Conservation (phyloP, 1,140 invertebrate species). For the Homarus americanus region DNA sequence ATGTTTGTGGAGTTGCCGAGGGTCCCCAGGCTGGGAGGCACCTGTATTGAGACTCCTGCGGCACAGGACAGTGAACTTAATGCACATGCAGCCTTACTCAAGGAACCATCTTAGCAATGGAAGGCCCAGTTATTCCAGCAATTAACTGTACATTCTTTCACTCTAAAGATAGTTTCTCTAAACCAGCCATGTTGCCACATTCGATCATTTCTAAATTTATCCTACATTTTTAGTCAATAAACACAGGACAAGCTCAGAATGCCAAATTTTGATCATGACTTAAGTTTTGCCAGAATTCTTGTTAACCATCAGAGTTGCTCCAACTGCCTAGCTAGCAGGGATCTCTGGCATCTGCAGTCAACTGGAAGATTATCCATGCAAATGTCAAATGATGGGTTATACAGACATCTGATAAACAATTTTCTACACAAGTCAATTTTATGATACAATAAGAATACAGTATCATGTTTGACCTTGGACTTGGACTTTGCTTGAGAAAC, state of each 20-base stretch:
- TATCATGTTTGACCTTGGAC: neutral
- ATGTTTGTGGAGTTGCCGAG: constrained; percentile 66
- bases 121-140: constrained; percentile 53
- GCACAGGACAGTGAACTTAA: constrained; percentile 65
- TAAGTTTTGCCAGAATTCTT: neutral
- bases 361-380: neutral
- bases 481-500: neutral
- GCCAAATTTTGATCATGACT: neutral
- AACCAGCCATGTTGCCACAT: neutral
- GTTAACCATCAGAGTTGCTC: neutral
- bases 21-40: constrained; percentile 72
- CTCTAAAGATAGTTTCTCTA: neutral
- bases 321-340: neutral
- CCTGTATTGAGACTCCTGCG: constrained; percentile 61
- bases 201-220: neutral
- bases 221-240: neutral
- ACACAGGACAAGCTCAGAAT: neutral
- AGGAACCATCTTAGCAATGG: constrained; percentile 49
- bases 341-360: neutral
- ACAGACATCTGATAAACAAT: neutral
- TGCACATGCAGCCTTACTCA: constrained; percentile 64
- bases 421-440: neutral
- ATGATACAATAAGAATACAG: neutral
- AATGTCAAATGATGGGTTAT: neutral
- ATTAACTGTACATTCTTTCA: constrained; percentile 6